phyloP scores from a whole-genome alignment of 2,888 invertebrate genomes.

The Gnatocerus cornutus region DNA sequence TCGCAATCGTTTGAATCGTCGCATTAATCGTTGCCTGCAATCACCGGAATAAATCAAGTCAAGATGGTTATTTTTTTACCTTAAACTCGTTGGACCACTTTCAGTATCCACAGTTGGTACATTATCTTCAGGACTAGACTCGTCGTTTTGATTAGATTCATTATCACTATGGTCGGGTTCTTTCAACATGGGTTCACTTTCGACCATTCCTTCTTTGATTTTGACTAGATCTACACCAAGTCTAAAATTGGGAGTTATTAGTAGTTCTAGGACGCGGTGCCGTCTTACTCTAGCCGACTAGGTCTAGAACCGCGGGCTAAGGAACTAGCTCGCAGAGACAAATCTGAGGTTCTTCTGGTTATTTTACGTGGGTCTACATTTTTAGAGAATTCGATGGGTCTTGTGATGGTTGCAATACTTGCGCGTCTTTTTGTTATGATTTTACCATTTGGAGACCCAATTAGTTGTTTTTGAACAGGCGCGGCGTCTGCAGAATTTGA shows the following conservation, averaged over 20 bases:
- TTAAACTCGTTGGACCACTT: slow-evolving; percentile 36
- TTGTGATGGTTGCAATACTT: slow-evolving; percentile 73
- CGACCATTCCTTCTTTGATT: slow-evolving; percentile 66
- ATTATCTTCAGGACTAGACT: slow-evolving; percentile 51
- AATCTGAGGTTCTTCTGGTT: slow-evolving; percentile 65
- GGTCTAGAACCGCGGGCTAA: slow-evolving; percentile 68
- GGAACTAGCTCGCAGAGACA: slow-evolving; percentile 63
- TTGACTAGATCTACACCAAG: slow-evolving; percentile 68
- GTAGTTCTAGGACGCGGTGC: slow-evolving; percentile 1
- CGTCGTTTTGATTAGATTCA: slow-evolving; percentile 48
- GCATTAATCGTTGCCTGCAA: slow-evolving; percentile 57
- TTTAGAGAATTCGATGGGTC: slow-evolving; percentile 60
- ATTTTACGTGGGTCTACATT: slow-evolving; percentile 56
- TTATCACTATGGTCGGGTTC: slow-evolving; percentile 33
- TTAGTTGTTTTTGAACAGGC: slow-evolving; percentile 44
- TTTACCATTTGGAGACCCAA: slow-evolving; percentile 52
- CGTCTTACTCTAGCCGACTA: slow-evolving; percentile 68
- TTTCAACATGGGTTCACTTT: slow-evolving; percentile 35
- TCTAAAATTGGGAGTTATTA: slow-evolving; percentile 57
- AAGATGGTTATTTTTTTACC: slow-evolving; percentile 41
- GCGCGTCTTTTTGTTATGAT: slow-evolving; percentile 72
- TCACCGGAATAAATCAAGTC: not conserved
- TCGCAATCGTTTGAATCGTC: slow-evolving; percentile 53
- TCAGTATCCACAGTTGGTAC: slow-evolving; percentile 22
- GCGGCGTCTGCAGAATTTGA: slow-evolving; percentile 58